Percentiles rank a stretch among this genome's conserved stretches.
Conservation (phyloP, 2,113 vertebrate genomes). For the Actenoides lindsayi region DNA sequence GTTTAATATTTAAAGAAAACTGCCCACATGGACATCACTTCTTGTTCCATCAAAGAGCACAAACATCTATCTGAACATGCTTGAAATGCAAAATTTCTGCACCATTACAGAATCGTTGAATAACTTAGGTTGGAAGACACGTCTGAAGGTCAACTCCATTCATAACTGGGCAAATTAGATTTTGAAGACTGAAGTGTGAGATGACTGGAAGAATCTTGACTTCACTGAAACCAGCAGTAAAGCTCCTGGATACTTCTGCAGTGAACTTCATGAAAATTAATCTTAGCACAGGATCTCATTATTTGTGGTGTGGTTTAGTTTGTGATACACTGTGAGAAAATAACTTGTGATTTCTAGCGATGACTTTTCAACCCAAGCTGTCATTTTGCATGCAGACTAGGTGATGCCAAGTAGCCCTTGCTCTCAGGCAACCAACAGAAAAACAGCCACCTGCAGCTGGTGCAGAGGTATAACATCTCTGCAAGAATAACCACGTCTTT, state of each 20-base stretch:
- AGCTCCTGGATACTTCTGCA: not conserved
- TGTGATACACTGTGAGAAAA: not conserved
- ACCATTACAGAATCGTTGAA: not conserved
- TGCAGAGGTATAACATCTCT: not conserved
- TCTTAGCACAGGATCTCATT: not conserved
- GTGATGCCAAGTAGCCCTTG: not conserved
- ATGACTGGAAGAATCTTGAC: not conserved
- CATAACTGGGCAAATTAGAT: not conserved
- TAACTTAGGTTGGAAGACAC: not conserved
- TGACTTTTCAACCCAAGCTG: not conserved
- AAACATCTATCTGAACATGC: not conserved
- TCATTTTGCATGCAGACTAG: not conserved
- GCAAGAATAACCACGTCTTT: not conserved
- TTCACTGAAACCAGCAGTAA: not conserved
- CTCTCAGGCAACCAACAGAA: not conserved
- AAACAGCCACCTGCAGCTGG: not conserved
- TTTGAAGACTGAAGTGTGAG: not conserved
- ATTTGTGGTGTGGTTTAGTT: not conserved
- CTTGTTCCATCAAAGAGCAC: slow-evolving; percentile 21
- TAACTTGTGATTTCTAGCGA: not conserved
- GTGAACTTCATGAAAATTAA: not conserved
- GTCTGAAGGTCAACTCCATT: not conserved
- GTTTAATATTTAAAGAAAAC: slow-evolving; percentile 59
- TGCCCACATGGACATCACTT: not conserved
- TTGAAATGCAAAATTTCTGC: slow-evolving; percentile 13